Percentiles rank a stretch among this genome's conserved stretches.
Evolutionary conservation across 2,113 vertebrate genomes (phyloP).

Genomic region (Oryzias melastigma): DNA sequence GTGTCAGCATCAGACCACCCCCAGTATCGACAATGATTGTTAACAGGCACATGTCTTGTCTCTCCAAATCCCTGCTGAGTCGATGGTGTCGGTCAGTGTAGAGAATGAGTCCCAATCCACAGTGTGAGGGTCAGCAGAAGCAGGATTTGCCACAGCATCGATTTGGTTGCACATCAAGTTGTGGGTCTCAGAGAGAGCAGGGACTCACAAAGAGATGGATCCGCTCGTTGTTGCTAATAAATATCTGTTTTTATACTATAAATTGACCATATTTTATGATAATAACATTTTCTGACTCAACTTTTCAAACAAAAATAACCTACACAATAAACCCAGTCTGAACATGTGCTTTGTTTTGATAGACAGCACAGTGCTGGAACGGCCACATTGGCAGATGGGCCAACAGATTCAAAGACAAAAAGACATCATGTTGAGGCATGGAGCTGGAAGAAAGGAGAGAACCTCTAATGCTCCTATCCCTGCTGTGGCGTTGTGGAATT

Average conservation of each 20-base stretch:
- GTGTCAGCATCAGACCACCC: slow-evolving; percentile 27
- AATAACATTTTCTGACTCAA: no score
- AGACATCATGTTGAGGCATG: slow-evolving; percentile 29
- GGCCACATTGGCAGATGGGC: slow-evolving; percentile 39
- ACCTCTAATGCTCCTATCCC: slow-evolving; percentile 12
- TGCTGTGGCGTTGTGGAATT: slow-evolving; percentile 54
- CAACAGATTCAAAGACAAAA: slow-evolving; percentile 38
- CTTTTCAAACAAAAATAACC: no score
- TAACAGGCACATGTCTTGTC: slow-evolving; percentile 46
- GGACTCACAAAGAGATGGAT: slow-evolving; percentile 35
- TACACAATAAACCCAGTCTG: not conserved
- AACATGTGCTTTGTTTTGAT: not conserved
- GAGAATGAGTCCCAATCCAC: slow-evolving; percentile 27
- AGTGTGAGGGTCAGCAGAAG: slow-evolving; percentile 45
- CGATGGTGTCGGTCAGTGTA: slow-evolving; percentile 32
- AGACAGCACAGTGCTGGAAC: slow-evolving; percentile 8
- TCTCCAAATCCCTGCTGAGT: slow-evolving; percentile 32
- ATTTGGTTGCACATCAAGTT: slow-evolving; percentile 63
- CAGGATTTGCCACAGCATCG: slow-evolving; percentile 57
- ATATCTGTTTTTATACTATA: not conserved
- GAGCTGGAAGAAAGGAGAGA: slow-evolving; percentile 23
- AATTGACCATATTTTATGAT: not conserved
- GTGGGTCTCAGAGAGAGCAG: slow-evolving; percentile 27
- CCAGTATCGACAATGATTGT: slow-evolving; percentile 52
- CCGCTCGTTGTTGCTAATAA: not conserved